Base-by-base conservation (phyloP, 2,113 vertebrate genomes). In the Jacana jacana region DNA sequence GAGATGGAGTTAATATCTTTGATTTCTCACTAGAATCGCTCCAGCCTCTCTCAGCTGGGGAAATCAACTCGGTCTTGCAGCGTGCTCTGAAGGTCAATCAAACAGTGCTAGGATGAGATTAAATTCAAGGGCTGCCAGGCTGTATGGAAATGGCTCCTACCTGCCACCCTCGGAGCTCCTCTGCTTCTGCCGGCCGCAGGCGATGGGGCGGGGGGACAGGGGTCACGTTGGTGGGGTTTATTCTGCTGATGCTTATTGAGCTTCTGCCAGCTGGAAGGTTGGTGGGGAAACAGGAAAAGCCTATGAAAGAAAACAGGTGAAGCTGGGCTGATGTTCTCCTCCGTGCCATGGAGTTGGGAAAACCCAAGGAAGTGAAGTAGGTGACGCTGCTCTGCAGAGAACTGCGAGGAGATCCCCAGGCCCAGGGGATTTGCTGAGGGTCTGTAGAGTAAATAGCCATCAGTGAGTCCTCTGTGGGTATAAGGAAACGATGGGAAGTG, bases 131-230 rank as follows among this genome's bases (percentile, higher is more conserved):
- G 92, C 70, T 93, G 90, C 81, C 87, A 94, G 85, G 57, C 66
- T 84, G 84, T 93, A 93, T 92, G 84, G 92, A 91, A 96, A 91
- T 91, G 28, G 84, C 77, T 86, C 84, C 69, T 86, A 91, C 73
- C 80, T 92, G 84, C 69, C 91, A 71, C 81, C 81, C 55, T 39
- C 63, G 52, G 25, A 89, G 78, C 70, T 86, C 58, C 42, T 85
- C 61, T 84, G 77, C 86, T 86, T 95, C 82, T 91, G 69, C 68
- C n/a, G n/a, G n/a, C n/a, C n/a, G n/a, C n/a, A n/a, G n/a, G n/a
- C n/a, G n/a, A n/a, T n/a, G n/a, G n/a, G 64, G 78, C 88, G 73
- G 40, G 15, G 16, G 69, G 81, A 81, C 94, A 94, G 54, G 54
- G 64, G 61, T 94, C 52, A 72, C 48, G 72, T 19, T 68, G 61